These are phyloP conservation scores for Leptinotarsa haldemani DNA, from an alignment of 2,888 invertebrate genomes.

Conservation along the genomic window DNA sequence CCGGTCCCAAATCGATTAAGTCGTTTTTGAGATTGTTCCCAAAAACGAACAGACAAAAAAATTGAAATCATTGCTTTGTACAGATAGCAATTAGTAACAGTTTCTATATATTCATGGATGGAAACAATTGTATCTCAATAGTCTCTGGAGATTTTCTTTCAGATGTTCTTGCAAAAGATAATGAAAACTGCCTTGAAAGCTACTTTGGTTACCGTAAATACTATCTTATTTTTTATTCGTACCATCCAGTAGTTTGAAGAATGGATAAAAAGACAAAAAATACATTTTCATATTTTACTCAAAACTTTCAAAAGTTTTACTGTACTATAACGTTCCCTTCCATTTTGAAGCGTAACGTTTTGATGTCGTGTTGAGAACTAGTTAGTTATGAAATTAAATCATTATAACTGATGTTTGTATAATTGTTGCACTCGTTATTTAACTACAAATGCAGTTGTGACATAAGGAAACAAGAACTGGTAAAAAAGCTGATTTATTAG, in stretches of 20 bases:
- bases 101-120: too few species aligned
- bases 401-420: slow-evolving; percentile 12
- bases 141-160: too few species aligned
- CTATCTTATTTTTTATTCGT: too few species aligned
- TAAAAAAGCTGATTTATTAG: slow-evolving; percentile 18
- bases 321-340: neutral
- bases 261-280: neutral
- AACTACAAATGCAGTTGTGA: slow-evolving; percentile 20
- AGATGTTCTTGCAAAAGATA: too few species aligned
- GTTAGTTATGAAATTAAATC: slow-evolving; percentile 9
- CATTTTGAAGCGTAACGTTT: neutral
- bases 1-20: too few species aligned
- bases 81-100: too few species aligned
- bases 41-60: too few species aligned
- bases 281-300: neutral
- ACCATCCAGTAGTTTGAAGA: neutral
- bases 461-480: slow-evolving; percentile 10
- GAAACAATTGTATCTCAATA: too few species aligned
- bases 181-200: too few species aligned
- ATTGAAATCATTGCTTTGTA: too few species aligned
- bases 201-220: too few species aligned
- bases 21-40: too few species aligned
- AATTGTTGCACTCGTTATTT: slow-evolving; percentile 15
- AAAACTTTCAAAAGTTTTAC: neutral
- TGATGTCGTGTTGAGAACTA: slow-evolving; percentile 8